Evolutionary conservation across 2,797 vertebrate genomes (phyloP).

Genomic region (Hyperoplus lanceolatus): DNA sequence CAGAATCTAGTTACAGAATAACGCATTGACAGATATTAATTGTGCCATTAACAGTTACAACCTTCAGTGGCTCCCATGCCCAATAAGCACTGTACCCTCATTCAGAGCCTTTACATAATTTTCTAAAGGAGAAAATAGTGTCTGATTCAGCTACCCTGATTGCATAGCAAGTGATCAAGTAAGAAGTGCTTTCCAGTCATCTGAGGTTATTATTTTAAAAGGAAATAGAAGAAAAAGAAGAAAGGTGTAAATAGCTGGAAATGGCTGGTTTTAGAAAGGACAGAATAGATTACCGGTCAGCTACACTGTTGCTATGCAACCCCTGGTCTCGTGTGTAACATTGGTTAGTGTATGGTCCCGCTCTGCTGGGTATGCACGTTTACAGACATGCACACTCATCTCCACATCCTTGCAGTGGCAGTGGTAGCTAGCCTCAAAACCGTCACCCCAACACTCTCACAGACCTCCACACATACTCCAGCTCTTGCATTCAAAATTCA

Average conservation of each 20-base stretch:
- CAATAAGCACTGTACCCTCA: slow-evolving; percentile 19
- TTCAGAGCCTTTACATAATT: slow-evolving; percentile 39
- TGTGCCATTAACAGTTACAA: slow-evolving; percentile 31
- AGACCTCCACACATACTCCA: slow-evolving; percentile 48
- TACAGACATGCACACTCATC: slow-evolving; percentile 36
- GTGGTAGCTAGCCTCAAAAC: slow-evolving; percentile 56
- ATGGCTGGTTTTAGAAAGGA: slow-evolving; percentile 73
- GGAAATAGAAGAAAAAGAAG: slow-evolving; percentile 64
- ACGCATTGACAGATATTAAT: slow-evolving; percentile 3
- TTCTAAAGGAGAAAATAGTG: slow-evolving; percentile 42
- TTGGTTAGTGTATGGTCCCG: slow-evolving; percentile 71
- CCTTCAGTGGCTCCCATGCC: not conserved
- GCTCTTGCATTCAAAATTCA: slow-evolving; percentile 69
- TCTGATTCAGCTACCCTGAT: slow-evolving; percentile 39
- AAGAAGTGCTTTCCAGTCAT: slow-evolving; percentile 53
- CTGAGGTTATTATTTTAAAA: slow-evolving; percentile 59
- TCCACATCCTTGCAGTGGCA: slow-evolving; percentile 48
- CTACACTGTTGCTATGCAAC: slow-evolving; percentile 89
- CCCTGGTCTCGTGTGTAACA: slow-evolving; percentile 75
- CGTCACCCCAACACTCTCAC: slow-evolving; percentile 40
- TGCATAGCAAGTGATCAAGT: slow-evolving; percentile 51
- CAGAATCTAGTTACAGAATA: slow-evolving; percentile 10
- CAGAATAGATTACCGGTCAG: slow-evolving; percentile 83
- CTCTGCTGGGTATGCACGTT: slow-evolving; percentile 68
- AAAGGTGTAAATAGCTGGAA: slow-evolving; percentile 70